Conservation (phyloP, 2,797 vertebrate species). For the Onychomys leucogaster region DNA sequence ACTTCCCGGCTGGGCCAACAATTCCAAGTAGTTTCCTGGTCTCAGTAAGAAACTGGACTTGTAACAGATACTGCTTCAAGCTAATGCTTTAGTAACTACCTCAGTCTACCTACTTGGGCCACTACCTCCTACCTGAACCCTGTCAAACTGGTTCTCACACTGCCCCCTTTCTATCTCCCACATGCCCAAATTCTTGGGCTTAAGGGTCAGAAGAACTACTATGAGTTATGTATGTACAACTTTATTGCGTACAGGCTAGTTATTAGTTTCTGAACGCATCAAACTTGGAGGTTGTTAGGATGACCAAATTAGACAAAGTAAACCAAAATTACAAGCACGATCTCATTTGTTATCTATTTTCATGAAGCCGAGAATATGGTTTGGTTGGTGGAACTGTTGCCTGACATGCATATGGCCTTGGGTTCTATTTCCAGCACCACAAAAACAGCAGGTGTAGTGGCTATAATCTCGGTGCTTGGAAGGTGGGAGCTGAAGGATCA, state of each 20-base stretch:
- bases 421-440: neutral
- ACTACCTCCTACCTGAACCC: neutral
- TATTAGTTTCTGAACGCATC: constrained; percentile 1
- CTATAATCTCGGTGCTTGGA: neutral
- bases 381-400: neutral
- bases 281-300: constrained; percentile 34
- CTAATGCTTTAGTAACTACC: neutral
- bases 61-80: neutral
- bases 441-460: neutral
- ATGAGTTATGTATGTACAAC: neutral
- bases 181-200: neutral
- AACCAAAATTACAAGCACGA: constrained; percentile 45
- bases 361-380: neutral
- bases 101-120: neutral
- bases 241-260: constrained; percentile 9
- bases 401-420: neutral
- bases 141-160: neutral
- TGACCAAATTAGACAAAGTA: constrained; percentile 17
- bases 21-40: neutral
- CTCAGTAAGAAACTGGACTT: neutral
- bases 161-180: neutral
- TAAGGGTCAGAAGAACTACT: constrained; percentile 12
- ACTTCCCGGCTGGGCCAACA: neutral
- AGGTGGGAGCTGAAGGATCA: neutral
- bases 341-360: constrained; percentile 31